These are phyloP conservation scores for Paedocypris micromegethes DNA, from an alignment of 2,797 vertebrate genomes.

Conservation along the genomic window DNA sequence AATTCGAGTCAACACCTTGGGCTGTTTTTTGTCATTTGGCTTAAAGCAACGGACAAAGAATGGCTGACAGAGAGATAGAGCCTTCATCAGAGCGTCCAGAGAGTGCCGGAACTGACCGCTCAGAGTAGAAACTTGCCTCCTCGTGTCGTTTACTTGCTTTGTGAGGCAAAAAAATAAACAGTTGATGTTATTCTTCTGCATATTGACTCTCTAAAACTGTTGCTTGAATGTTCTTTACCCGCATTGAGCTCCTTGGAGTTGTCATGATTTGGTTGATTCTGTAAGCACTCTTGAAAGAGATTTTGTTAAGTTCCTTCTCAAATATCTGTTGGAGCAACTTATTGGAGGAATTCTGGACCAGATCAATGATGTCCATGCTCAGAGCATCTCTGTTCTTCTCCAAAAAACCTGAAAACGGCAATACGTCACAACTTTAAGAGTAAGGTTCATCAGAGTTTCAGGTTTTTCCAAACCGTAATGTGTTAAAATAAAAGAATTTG, in stretches of 20 bases:
- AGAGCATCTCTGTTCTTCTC: conserved; percentile 91
- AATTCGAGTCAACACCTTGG: conserved; percentile 66
- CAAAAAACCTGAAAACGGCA: conserved; percentile 74
- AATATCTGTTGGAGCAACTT: conserved; percentile 81
- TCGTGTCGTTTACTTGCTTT: conserved; percentile 63
- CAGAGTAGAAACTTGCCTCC: conserved; percentile 75
- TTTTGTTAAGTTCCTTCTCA: conserved; percentile 56
- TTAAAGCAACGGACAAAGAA: conserved; percentile 96
- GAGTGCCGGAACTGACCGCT: conserved; percentile 89
- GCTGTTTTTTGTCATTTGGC: conserved; percentile 85
- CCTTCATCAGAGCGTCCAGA: conserved; percentile 90
- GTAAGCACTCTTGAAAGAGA: conserved; percentile 35
- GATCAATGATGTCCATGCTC: conserved; percentile 75
- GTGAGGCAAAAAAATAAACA: neutral
- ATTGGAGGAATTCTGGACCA: conserved; percentile 77
- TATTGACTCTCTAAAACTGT: neutral
- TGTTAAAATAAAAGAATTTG: neutral
- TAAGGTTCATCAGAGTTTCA: neutral
- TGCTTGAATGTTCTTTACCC: conserved; percentile 50
- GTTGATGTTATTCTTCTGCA: neutral
- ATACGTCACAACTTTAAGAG: neutral
- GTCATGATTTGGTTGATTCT: conserved; percentile 56
- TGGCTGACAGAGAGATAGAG: conserved; percentile 81
- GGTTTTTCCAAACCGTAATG: neutral
- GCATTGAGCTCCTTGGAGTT: conserved; percentile 58